phyloP scores from a whole-genome alignment of 1,140 invertebrate species.

The Geopemphigus sp. region DNA sequence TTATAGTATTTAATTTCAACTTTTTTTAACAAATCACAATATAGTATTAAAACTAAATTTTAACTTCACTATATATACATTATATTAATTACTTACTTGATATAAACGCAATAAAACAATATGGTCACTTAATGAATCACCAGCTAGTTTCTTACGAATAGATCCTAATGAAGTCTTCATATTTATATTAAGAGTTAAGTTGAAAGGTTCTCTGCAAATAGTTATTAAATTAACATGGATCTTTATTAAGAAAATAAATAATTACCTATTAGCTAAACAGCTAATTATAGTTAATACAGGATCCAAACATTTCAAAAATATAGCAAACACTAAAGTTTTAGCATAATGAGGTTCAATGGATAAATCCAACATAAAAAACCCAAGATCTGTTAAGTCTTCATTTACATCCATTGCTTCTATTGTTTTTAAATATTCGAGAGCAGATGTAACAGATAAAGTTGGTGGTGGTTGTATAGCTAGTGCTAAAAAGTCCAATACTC shows the following conservation, averaged over 20 bases:
- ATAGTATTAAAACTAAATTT: too few relatives aligned
- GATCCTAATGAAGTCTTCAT: constrained; percentile 63
- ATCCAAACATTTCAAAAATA: constrained; percentile 90
- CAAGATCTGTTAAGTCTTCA: constrained; percentile 80
- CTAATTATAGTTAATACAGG: constrained; percentile 91
- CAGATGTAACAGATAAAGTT: constrained; percentile 69
- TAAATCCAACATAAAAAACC: constrained; percentile 79
- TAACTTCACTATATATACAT: not conserved
- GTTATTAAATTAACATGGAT: constrained; percentile 9
- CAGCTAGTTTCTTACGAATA: constrained; percentile 69
- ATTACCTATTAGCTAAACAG: constrained; percentile 75
- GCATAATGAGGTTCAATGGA: constrained; percentile 87
- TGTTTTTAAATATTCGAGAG: constrained; percentile 72
- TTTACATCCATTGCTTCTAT: constrained; percentile 78
- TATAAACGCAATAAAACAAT: constrained; percentile 83
- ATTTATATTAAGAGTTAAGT: constrained; percentile 68
- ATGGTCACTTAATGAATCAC: constrained; percentile 84
- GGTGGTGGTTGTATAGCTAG: constrained; percentile 83
- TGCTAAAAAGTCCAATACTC: constrained; percentile 78
- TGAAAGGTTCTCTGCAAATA: constrained; percentile 71
- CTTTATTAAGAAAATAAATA: constrained; percentile 53
- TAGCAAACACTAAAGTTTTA: constrained; percentile 87
- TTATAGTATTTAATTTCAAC: too few relatives aligned
- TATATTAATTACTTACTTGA: constrained; percentile 61
- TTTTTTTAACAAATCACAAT: too few relatives aligned